These are phyloP conservation scores for Ophiodon elongatus DNA, from an alignment of 2,113 vertebrate species.

Conservation along the genomic window DNA sequence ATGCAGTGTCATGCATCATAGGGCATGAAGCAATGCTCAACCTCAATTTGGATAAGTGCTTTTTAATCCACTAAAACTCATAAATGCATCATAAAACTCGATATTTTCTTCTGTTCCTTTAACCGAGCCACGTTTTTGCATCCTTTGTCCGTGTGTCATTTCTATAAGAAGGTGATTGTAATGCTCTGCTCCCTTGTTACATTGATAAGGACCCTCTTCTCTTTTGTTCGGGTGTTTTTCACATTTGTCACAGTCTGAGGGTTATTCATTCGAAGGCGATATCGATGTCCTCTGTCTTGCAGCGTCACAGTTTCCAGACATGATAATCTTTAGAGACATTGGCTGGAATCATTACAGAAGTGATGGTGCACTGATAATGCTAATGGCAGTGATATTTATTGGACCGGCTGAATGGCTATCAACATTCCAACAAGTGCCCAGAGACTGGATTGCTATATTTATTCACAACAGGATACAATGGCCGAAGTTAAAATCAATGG, in stretches of 20 bases:
- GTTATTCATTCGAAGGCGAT: background rate
- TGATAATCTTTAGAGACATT: constrained; percentile 21
- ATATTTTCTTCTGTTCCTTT: constrained; percentile 10
- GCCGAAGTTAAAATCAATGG: constrained; percentile 14
- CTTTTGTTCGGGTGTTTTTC: background rate
- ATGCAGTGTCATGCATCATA: constrained; percentile 56
- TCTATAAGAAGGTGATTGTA: background rate
- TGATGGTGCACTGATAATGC: constrained; percentile 2
- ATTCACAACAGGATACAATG: constrained; percentile 16
- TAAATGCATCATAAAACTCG: constrained; percentile 32
- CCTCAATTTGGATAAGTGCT: constrained; percentile 70
- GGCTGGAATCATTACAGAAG: constrained; percentile 7
- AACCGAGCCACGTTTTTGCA: background rate
- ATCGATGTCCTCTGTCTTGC: constrained; percentile 22
- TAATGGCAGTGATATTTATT: constrained; percentile 7
- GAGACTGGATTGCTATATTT: constrained; percentile 12
- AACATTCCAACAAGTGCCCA: constrained; percentile 5
- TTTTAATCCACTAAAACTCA: constrained; percentile 65
- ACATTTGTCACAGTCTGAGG: background rate
- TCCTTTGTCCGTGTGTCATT: background rate
- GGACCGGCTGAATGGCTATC: constrained; percentile 4
- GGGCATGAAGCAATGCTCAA: constrained; percentile 35
- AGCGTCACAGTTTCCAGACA: constrained; percentile 23
- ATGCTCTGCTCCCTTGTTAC: background rate
- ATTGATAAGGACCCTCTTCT: background rate